Evolutionary conservation across 1,140 invertebrate species (phyloP), one percentile per base, ranked within the genome.

Genomic region (Argopecten irradians): DNA sequence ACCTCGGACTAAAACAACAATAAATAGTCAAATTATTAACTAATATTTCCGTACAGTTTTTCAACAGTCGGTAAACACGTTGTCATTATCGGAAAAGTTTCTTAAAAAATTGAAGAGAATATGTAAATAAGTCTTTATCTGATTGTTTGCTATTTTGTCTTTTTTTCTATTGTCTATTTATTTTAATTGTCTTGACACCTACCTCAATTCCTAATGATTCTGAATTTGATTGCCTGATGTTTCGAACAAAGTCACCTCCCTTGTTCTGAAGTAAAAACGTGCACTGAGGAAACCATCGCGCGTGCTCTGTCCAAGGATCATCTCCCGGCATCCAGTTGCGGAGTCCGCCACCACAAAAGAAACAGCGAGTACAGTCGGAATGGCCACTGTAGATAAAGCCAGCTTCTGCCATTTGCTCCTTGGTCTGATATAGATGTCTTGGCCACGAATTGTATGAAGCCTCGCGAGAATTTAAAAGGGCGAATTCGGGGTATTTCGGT

Each of bases 381-480:
- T 85, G 85, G 0, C 98, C 98, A 14, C 97, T 97, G 92, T 98
- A 99, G 94, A 97, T 98, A 95, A 99, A 99, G 35, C 98, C 98
- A 88, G 98, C 98, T 90, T 97, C 97, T 82, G 97, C 97, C 35
- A 99, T 95, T 83, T 97, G 96, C 85, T 97, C 96, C 22, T 98
- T 97, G 86, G 96, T 97, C 93, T 98, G 97, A 85, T 96, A 7
- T 7, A 71, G 55, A 16, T 71, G 36, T 14, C 84, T 22, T 0
- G 93, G 92, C 93, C 95, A 95, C 33, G 96, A 96, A 84, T 95
- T 95, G 94, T 97, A 99, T 7, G 97, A 97, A 91, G 96, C 96
- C 34, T 98, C 93, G 32, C 98, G 96, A 0, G 96, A 96, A 84
- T 97, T 96, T 83, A 96, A 95, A 1, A 97, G 96, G 0, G 96